phyloP scores from a whole-genome alignment of 2,888 invertebrate species.

The Listrodromus nycthemerus region DNA sequence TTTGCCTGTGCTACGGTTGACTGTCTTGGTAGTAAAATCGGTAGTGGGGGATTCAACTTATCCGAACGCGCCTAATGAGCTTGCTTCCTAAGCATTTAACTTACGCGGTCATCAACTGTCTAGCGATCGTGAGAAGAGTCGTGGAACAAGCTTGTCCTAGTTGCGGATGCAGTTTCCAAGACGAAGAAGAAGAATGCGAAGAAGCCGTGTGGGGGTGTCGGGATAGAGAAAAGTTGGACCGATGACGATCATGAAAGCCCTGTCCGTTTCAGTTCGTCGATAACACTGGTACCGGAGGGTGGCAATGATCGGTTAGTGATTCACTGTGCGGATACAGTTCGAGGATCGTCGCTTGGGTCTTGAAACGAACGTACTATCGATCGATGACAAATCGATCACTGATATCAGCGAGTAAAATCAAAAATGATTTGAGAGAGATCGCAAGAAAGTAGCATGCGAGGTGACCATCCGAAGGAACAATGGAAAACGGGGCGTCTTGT shows the following conservation, averaged over 20 bases:
- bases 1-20: too few species aligned
- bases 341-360: slow-evolving; percentile 18
- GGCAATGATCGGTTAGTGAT: slow-evolving; percentile 52
- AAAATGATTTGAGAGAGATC: slow-evolving; percentile 74
- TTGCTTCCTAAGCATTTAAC: too few species aligned
- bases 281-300: slow-evolving; percentile 48
- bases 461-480: slow-evolving; percentile 69
- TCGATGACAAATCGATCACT: slow-evolving; percentile 1
- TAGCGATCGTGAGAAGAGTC: neutral
- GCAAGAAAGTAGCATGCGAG: slow-evolving; percentile 73
- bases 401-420: slow-evolving; percentile 36
- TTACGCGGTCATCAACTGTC: too few species aligned
- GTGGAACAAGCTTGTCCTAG: neutral
- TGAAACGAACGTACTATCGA: neutral
- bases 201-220: slow-evolving; percentile 61
- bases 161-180: neutral
- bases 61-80: too few species aligned
- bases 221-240: slow-evolving; percentile 60
- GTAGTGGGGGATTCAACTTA: too few species aligned
- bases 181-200: slow-evolving; percentile 59
- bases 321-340: slow-evolving; percentile 12
- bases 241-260: slow-evolving; percentile 53
- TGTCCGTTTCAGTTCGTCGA: slow-evolving; percentile 60
- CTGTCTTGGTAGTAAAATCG: too few species aligned
- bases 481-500: slow-evolving; percentile 73